Conservation (phyloP, 2,797 vertebrate species). For the Cirrhinus molitorella region DNA sequence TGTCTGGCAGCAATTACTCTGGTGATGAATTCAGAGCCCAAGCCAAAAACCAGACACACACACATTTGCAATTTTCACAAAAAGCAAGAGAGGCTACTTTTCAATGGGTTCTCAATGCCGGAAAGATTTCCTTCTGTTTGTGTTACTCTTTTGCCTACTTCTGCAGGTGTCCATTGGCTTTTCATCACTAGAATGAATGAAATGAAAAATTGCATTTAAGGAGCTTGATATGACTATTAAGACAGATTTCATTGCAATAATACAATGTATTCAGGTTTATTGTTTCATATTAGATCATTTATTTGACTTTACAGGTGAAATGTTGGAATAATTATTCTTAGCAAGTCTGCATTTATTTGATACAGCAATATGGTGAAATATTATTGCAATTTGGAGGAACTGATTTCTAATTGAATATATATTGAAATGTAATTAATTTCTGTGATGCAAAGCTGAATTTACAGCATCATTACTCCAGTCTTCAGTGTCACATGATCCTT, state of each 20-base stretch:
- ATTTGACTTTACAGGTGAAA: background rate
- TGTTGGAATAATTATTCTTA: background rate
- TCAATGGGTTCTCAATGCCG: background rate
- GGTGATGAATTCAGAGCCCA: slow-evolving; percentile 69
- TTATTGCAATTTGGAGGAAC: background rate
- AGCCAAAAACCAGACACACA: slow-evolving; percentile 65
- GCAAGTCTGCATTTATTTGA: background rate
- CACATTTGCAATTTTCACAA: slow-evolving; percentile 66
- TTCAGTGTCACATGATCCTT: background rate
- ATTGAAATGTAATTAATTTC: background rate
- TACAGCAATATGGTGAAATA: background rate
- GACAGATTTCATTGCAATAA: background rate
- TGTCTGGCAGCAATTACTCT: slow-evolving; percentile 77
- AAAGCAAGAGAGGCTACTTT: slow-evolving; percentile 27
- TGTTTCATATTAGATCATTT: background rate
- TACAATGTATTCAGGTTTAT: background rate
- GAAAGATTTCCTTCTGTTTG: slow-evolving; percentile 19
- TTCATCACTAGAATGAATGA: background rate
- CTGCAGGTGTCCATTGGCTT: background rate
- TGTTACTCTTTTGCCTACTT: background rate
- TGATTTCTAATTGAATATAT: background rate
- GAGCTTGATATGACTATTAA: background rate
- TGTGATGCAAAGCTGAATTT: background rate
- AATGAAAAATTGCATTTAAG: background rate
- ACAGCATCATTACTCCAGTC: background rate